phyloP scores from a whole-genome alignment of 2,113 vertebrate genomes.

The Entelurus aequoreus region DNA sequence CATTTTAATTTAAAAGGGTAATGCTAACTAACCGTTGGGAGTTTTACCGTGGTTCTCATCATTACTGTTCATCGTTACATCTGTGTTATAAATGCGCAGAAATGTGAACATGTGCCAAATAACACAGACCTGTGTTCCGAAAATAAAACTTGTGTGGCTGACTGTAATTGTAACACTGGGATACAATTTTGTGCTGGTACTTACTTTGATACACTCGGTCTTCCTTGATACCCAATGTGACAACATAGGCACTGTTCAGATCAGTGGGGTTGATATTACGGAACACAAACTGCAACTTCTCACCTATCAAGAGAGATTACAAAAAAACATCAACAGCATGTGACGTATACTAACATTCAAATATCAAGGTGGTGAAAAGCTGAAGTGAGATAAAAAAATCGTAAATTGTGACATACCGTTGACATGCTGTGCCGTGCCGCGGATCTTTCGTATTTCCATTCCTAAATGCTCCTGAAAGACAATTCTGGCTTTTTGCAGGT shows the following conservation, averaged over 20 bases:
- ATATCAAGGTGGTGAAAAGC: not conserved
- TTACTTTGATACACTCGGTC: slow-evolving; percentile 83
- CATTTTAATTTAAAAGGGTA: no score
- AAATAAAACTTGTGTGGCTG: no score
- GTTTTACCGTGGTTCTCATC: no score
- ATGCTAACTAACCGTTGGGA: no score
- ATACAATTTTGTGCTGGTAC: slow-evolving; percentile 13
- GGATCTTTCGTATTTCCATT: slow-evolving; percentile 86
- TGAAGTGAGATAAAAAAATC: not conserved
- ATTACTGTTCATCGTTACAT: no score
- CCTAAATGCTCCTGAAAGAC: slow-evolving; percentile 82
- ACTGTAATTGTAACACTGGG: not conserved
- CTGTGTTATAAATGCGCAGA: not conserved
- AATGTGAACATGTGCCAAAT: not conserved
- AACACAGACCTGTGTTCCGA: no score
- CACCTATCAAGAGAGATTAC: slow-evolving; percentile 65
- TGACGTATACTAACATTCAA: not conserved
- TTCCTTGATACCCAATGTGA: slow-evolving; percentile 79
- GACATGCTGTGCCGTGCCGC: slow-evolving; percentile 54
- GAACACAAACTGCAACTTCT: slow-evolving; percentile 90
- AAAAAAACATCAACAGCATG: not conserved
- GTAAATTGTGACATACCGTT: slow-evolving; percentile 29
- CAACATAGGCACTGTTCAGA: slow-evolving; percentile 73
- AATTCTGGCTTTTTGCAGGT: slow-evolving; percentile 74
- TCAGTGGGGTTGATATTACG: slow-evolving; percentile 79